phyloP scores from a whole-genome alignment of 2,113 vertebrate genomes.

The Megaptera novaeangliae region DNA sequence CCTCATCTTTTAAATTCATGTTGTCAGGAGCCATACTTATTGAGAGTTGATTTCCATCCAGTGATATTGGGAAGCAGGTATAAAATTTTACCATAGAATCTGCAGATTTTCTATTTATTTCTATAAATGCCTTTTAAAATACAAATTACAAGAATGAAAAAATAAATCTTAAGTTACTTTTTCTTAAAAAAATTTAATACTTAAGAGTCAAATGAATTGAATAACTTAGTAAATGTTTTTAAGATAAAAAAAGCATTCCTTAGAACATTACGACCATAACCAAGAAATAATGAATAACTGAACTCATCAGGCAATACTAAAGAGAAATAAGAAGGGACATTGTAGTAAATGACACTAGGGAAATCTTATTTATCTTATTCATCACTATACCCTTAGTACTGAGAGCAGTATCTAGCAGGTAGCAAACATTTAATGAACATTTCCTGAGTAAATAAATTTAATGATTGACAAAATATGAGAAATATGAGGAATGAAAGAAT shows the following conservation, averaged over 20 bases:
- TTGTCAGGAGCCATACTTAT: slow-evolving; percentile 77
- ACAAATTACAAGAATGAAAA: slow-evolving; percentile 25
- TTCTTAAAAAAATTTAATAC: background rate
- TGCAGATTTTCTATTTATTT: slow-evolving; percentile 80
- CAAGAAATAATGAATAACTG: background rate
- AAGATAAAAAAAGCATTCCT: background rate
- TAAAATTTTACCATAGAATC: slow-evolving; percentile 88
- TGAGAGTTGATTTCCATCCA: slow-evolving; percentile 82
- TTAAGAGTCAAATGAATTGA: background rate
- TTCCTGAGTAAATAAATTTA: background rate
- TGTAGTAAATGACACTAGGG: background rate
- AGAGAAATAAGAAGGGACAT: background rate
- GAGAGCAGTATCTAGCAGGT: background rate
- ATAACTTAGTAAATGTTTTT: background rate
- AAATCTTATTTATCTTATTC: background rate
- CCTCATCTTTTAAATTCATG: slow-evolving; percentile 79
- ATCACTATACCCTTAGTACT: background rate
- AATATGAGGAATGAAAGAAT: background rate
- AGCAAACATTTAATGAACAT: background rate
- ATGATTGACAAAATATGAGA: background rate
- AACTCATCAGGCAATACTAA: background rate
- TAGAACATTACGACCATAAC: background rate
- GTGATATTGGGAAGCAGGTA: slow-evolving; percentile 81
- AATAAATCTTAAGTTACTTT: background rate
- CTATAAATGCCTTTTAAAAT: slow-evolving; percentile 82